These are phyloP conservation scores for Zootoca vivipara DNA, from an alignment of 2,113 vertebrate species.

Conservation along the genomic window DNA sequence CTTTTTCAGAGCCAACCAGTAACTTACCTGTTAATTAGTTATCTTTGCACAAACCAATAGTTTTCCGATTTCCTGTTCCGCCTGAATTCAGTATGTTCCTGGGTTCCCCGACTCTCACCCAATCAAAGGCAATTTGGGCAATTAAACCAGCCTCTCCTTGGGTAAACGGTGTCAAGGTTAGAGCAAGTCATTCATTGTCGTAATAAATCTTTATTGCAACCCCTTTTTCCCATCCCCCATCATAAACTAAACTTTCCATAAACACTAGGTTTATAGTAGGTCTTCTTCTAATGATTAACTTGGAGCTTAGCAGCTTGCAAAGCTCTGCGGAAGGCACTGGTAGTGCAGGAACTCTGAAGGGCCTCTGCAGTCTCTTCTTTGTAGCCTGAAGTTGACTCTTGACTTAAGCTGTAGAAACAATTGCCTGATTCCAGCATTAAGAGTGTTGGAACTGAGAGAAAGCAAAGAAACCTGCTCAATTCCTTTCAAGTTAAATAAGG, in stretches of 20 bases:
- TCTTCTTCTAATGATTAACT: constrained; percentile 75
- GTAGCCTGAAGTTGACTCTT: too few species aligned
- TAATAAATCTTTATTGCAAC: constrained; percentile 66
- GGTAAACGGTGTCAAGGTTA: constrained; percentile 75
- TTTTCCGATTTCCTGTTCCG: not conserved
- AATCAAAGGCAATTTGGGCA: constrained; percentile 38
- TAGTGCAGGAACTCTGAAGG: not conserved
- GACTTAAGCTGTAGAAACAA: not conserved
- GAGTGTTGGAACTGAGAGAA: not conserved
- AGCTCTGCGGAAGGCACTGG: not conserved
- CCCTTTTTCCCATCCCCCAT: constrained; percentile 18
- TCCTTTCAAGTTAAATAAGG: not conserved
- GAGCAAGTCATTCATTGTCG: constrained; percentile 64
- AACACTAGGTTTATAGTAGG: constrained; percentile 67
- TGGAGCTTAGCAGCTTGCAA: not conserved
- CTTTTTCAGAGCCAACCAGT: not conserved
- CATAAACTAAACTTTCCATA: constrained; percentile 78
- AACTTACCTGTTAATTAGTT: not conserved
- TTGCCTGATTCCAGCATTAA: not conserved
- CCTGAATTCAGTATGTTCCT: fast-evolving
- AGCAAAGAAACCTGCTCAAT: not conserved
- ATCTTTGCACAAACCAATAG: not conserved
- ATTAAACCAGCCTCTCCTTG: constrained; percentile 60
- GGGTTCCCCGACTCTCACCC: not conserved
- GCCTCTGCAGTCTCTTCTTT: not conserved